Evolutionary conservation across 2,888 invertebrate species (phyloP).

Genomic region (Lasioglossum morio): DNA sequence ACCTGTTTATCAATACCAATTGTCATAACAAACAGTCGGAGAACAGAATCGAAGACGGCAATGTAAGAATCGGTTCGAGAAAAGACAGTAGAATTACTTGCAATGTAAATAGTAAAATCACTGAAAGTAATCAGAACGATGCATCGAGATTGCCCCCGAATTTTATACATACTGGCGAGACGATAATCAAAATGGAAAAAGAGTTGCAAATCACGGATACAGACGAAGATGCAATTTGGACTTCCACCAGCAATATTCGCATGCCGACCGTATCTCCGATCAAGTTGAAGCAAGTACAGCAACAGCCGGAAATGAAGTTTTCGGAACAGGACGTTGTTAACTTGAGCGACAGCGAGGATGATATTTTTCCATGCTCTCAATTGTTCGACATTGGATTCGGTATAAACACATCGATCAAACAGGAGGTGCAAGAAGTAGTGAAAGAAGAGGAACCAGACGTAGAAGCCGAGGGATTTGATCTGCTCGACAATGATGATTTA

Average conservation of each 20-base stretch:
- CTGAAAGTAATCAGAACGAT: background rate
- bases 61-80: background rate
- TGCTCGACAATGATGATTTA: constrained; percentile 64
- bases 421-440: constrained; percentile 65
- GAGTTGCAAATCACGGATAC: constrained; percentile 60
- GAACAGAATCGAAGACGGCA: background rate
- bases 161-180: background rate
- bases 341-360: constrained; percentile 86
- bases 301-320: constrained; percentile 82
- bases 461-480: constrained; percentile 50
- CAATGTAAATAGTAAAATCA: background rate
- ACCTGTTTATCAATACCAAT: background rate
- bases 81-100: background rate
- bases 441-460: constrained; percentile 11
- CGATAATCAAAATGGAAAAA: constrained; percentile 52
- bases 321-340: constrained; percentile 85
- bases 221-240: constrained; percentile 40
- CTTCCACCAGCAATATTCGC: background rate
- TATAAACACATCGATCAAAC: constrained; percentile 51
- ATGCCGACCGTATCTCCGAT: constrained; percentile 27
- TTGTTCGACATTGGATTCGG: constrained; percentile 84
- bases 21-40: background rate
- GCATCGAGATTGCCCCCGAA: background rate
- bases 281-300: constrained; percentile 76
- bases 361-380: constrained; percentile 86